Percentiles rank a stretch among this genome's conserved stretches.
Evolutionary conservation across 2,888 invertebrate species (phyloP).

Genomic region (Plagodis pulveraria): DNA sequence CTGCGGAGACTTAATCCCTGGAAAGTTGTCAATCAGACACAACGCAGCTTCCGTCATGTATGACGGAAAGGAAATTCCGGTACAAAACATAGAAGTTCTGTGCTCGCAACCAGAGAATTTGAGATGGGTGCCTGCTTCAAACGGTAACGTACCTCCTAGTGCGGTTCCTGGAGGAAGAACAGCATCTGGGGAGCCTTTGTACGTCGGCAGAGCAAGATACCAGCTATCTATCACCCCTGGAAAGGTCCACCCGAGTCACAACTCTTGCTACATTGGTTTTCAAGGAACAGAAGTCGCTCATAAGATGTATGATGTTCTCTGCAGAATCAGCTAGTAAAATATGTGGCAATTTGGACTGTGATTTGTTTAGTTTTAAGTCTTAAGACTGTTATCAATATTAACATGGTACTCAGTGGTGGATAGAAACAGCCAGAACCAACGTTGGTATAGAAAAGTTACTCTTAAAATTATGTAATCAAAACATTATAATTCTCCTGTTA

Average conservation of each 20-base stretch:
- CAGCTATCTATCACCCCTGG: constrained; percentile 85
- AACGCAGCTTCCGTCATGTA: constrained; percentile 70
- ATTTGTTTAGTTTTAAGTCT: background rate
- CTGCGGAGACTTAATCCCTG: constrained; percentile 76
- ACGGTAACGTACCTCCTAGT: constrained; percentile 80
- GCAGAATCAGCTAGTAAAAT: constrained; percentile 60
- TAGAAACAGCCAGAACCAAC: too few relatives aligned
- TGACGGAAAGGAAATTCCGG: constrained; percentile 70
- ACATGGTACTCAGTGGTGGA: too few relatives aligned
- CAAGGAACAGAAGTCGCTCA: constrained; percentile 71
- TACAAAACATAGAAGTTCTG: constrained; percentile 76
- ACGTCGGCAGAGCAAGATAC: constrained; percentile 83
- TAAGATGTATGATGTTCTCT: constrained; percentile 75
- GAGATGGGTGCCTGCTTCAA: constrained; percentile 82
- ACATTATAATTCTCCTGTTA: too few relatives aligned
- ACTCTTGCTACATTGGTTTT: constrained; percentile 72
- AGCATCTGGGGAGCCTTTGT: constrained; percentile 74
- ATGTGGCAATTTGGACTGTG: background rate
- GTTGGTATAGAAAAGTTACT: too few relatives aligned
- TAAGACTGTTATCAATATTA: constrained; percentile 8
- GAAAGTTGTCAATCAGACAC: constrained; percentile 75
- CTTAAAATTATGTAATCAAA: too few relatives aligned
- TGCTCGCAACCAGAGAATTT: constrained; percentile 66
- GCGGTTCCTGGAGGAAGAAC: constrained; percentile 84
- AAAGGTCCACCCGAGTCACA: constrained; percentile 78